Conservation (phyloP, 2,113 vertebrate species). For the Orthonyx spaldingii region DNA sequence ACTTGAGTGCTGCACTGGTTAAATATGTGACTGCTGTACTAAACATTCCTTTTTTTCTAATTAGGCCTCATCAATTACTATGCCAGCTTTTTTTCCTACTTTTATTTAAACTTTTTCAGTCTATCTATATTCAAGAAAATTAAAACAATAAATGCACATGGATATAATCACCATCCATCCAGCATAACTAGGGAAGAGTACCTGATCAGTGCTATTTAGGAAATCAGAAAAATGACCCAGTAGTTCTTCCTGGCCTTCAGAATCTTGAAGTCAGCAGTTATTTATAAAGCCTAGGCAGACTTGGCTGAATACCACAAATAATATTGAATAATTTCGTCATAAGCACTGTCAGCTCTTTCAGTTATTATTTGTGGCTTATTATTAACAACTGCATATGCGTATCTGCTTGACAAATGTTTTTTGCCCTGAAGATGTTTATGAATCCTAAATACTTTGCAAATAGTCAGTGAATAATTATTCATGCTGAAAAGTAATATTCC, state of each 20-base stretch:
- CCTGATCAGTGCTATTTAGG: neutral
- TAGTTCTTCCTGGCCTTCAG: neutral
- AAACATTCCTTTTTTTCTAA: neutral
- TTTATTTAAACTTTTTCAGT: neutral
- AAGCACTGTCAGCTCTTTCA: neutral
- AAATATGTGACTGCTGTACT: neutral
- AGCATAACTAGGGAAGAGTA: neutral
- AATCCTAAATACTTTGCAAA: neutral
- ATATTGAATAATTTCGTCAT: neutral
- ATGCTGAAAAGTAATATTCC: neutral
- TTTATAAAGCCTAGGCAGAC: neutral
- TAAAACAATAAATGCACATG: neutral
- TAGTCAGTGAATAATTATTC: neutral
- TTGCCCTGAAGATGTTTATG: neutral
- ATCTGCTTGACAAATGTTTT: neutral
- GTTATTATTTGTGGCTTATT: neutral
- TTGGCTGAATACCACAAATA: neutral
- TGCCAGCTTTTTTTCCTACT: neutral
- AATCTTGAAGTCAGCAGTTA: neutral
- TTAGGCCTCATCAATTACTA: neutral
- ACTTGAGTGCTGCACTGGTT: neutral
- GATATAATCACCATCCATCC: neutral
- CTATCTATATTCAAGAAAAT: neutral
- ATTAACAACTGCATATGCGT: neutral
- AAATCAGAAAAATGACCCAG: neutral